A percentile compares a stretch with the other conserved stretches of the same genome.
Evolutionary conservation across 2,888 invertebrate species (phyloP).

Genomic region (Lasius fuliginosus): DNA sequence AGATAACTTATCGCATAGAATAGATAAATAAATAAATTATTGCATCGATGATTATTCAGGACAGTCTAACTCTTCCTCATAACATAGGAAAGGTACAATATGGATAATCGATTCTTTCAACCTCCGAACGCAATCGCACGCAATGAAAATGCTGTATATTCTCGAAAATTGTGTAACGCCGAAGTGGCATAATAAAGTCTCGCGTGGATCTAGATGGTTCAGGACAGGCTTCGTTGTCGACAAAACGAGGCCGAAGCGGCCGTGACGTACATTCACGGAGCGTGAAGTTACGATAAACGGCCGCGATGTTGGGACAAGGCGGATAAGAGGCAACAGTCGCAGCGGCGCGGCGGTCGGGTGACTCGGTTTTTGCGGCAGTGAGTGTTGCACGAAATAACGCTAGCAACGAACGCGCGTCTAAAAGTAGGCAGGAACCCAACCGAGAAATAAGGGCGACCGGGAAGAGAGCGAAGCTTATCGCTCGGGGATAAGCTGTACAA

Average conservation of each 20-base stretch:
- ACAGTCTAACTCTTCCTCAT: constrained; percentile 19
- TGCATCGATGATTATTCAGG: background rate
- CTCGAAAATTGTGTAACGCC: constrained; percentile 36
- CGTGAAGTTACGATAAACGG: constrained; percentile 65
- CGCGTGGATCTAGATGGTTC: constrained; percentile 52
- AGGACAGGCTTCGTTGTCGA: constrained; percentile 48
- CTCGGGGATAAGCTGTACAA: constrained; percentile 52
- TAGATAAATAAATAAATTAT: background rate
- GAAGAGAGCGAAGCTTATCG: constrained; percentile 59
- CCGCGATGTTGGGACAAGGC: constrained; percentile 54
- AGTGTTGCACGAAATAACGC: constrained; percentile 49
- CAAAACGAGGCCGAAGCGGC: constrained; percentile 56
- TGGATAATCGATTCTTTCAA: constrained; percentile 30
- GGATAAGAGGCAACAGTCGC: constrained; percentile 53
- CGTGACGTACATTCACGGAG: constrained; percentile 62
- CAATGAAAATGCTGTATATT: constrained; percentile 37
- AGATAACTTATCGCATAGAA: background rate
- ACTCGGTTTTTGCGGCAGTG: constrained; percentile 50
- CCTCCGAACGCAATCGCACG: constrained; percentile 43
- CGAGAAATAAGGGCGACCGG: constrained; percentile 48
- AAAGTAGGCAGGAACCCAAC: constrained; percentile 47
- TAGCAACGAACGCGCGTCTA: constrained; percentile 41
- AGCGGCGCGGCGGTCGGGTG: constrained; percentile 44
- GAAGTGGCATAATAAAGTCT: constrained; percentile 19
- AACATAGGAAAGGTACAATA: background rate